Evolutionary conservation across 1,140 invertebrate species (phyloP).

Genomic region (Drosophila saltans): DNA sequence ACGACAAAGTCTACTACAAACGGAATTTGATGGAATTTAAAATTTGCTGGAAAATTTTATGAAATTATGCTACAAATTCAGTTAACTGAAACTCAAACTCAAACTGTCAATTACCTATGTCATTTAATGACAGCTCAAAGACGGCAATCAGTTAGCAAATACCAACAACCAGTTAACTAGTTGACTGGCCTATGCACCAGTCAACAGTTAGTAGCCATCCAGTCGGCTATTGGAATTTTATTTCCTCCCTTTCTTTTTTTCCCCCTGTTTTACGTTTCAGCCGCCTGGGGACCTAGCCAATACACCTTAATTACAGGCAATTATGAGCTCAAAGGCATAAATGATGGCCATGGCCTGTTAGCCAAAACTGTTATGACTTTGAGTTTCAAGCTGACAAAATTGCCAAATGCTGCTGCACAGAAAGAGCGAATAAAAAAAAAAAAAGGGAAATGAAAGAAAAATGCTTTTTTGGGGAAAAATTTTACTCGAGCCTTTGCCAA

Average conservation of each 20-base stretch:
- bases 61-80: conserved; percentile 20
- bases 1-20: conserved; percentile 5
- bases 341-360: conserved; percentile 55
- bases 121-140: conserved; percentile 71
- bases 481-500: conserved; percentile 30
- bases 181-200: not conserved
- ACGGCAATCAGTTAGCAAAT: conserved; percentile 43
- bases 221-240: not conserved
- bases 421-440: too few relatives aligned
- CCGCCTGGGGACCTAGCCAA: conserved; percentile 39
- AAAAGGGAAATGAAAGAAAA: not conserved
- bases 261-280: not conserved
- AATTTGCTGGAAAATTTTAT: conserved; percentile 30
- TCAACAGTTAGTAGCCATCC: conserved; percentile 33
- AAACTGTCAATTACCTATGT: conserved; percentile 54
- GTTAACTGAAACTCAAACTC: not conserved
- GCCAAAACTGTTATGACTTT: conserved; percentile 76
- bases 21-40: conserved; percentile 35
- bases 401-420: conserved; percentile 51
- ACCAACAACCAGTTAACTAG: conserved; percentile 30
- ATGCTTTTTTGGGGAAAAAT: conserved; percentile 31
- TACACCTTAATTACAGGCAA: conserved; percentile 80
- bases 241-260: too few relatives aligned
- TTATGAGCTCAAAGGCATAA: conserved; percentile 80
- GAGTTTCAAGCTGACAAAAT: conserved; percentile 55